phyloP scores from a whole-genome alignment of 64 coral and sea anemone genomes.

The Montipora cactus region DNA sequence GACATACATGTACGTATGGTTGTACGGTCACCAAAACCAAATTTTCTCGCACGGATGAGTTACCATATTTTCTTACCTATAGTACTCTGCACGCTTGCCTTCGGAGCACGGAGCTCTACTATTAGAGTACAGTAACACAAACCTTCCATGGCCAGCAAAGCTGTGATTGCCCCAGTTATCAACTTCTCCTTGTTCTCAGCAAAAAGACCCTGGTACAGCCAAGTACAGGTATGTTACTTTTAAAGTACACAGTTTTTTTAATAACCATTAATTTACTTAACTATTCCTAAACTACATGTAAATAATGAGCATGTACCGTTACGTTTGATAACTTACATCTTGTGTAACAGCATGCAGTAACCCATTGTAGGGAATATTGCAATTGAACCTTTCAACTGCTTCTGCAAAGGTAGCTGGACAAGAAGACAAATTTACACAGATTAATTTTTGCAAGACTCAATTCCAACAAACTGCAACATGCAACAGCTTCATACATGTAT shows the following conservation, averaged over 20 bases:
- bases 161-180: constrained; percentile 94
- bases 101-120: neutral
- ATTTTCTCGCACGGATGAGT: no score
- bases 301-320: neutral
- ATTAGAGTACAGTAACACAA: neutral
- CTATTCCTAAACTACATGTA: neutral
- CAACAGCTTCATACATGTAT: no score
- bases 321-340: constrained; percentile 72
- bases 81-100: no score
- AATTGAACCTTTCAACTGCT: constrained; percentile 94
- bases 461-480: neutral
- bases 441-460: neutral
- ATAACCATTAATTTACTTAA: neutral
- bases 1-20: no score
- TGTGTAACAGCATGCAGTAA: constrained; percentile 96
- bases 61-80: no score
- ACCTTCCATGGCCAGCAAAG: constrained; percentile 92
- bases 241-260: neutral
- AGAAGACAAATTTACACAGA: neutral
- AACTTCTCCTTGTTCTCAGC: constrained; percentile 97
- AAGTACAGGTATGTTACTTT: neutral
- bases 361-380: constrained; percentile 97
- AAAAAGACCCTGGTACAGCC: constrained; percentile 76
- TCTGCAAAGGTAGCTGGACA: constrained; percentile 87
- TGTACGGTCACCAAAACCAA: no score